Percentiles rank a stretch among this genome's conserved stretches.
phyloP scores from a whole-genome alignment of 1,140 invertebrate species.

The Drosophila dunni region DNA sequence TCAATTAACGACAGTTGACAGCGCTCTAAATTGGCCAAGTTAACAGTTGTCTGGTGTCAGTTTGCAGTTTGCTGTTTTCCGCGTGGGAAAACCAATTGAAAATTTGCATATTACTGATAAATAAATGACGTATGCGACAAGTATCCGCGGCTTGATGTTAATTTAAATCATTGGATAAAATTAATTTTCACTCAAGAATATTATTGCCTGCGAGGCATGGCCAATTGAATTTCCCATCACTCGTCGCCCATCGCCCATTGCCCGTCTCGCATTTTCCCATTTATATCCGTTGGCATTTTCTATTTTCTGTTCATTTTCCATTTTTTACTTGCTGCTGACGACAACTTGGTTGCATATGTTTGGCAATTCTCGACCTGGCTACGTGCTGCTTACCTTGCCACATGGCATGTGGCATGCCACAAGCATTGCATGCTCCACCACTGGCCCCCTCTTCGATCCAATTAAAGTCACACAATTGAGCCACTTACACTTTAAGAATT shows the following conservation, averaged over 20 bases:
- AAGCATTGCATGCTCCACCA: background rate
- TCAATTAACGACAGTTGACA: conserved; percentile 23
- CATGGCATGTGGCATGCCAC: conserved; percentile 27
- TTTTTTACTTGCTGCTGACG: conserved; percentile 2
- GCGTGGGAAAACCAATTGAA: conserved; percentile 43
- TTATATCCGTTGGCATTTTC: background rate
- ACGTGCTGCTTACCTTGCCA: conserved; percentile 33
- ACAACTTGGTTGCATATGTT: conserved; percentile 53
- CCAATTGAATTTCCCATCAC: conserved; percentile 60
- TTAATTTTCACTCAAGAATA: conserved; percentile 45
- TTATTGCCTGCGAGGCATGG: conserved; percentile 27
- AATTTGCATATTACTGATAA: conserved; percentile 26
- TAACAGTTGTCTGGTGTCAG: conserved; percentile 7
- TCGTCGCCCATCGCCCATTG: too few species aligned
- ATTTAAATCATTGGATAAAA: conserved; percentile 56
- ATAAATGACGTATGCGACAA: conserved; percentile 40
- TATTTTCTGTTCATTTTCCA: background rate
- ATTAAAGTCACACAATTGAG: conserved; percentile 67
- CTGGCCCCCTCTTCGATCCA: conserved; percentile 22
- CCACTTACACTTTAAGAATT: conserved; percentile 76
- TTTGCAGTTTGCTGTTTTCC: conserved; percentile 5
- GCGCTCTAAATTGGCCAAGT: background rate
- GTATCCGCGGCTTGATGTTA: conserved; percentile 36
- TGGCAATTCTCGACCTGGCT: conserved; percentile 46
- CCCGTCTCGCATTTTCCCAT: too few species aligned